Percentiles rank a stretch among this genome's conserved stretches.
Conservation (phyloP, 2,113 vertebrate species). For the Passerina amoena region DNA sequence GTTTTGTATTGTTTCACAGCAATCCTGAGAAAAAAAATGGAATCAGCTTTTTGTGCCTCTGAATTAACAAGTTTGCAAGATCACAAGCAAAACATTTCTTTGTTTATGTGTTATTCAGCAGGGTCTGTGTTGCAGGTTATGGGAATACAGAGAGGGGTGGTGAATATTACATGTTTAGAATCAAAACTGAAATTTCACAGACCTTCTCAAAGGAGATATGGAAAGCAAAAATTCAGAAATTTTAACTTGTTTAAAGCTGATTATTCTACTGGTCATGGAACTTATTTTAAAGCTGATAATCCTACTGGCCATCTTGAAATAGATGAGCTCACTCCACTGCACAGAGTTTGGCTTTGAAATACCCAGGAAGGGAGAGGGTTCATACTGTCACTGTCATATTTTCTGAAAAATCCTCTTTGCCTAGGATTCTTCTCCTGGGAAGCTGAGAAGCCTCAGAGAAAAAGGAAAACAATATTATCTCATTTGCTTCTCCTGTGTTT, state of each 20-base stretch:
- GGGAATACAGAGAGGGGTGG: neutral
- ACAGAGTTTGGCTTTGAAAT: neutral
- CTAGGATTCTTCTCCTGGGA: too few species aligned
- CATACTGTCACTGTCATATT: too few species aligned
- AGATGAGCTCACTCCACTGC: neutral
- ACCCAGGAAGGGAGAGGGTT: neutral
- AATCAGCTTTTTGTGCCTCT: neutral
- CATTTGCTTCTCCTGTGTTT: too few species aligned
- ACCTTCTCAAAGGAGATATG: neutral
- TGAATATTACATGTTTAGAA: neutral
- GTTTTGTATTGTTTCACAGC: neutral
- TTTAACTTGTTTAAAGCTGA: neutral
- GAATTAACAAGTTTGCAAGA: neutral
- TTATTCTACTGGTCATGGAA: neutral
- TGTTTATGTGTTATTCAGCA: neutral
- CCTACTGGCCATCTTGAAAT: neutral
- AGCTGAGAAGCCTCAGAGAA: too few species aligned
- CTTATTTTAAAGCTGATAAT: neutral
- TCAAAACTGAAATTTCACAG: neutral
- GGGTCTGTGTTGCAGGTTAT: neutral
- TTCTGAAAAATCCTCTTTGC: too few species aligned
- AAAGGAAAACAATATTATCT: too few species aligned
- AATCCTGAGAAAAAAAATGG: neutral
- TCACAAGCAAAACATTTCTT: neutral
- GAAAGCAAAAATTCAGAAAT: neutral